Conservation (phyloP, 2,113 vertebrate genomes). For the Shinisaurus crocodilurus region DNA sequence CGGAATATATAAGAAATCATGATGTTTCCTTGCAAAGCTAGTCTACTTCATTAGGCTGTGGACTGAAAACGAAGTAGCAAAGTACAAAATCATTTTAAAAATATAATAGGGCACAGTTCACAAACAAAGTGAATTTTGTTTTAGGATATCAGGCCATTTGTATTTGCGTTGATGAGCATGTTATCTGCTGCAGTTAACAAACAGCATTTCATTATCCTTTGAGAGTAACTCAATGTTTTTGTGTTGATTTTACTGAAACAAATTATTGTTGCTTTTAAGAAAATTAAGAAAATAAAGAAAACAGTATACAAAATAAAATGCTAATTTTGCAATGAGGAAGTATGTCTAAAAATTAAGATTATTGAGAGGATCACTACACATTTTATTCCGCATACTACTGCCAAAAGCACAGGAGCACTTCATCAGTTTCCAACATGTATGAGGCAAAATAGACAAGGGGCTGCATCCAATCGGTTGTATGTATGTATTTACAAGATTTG, state of each 20-base stretch:
- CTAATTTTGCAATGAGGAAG: slow-evolving; percentile 1
- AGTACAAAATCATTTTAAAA: slow-evolving; percentile 27
- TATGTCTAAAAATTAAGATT: slow-evolving; percentile 20
- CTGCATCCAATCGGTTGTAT: no score
- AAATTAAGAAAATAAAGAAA: slow-evolving; percentile 11
- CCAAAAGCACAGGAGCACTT: not conserved
- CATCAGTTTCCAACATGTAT: not conserved
- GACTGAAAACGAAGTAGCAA: slow-evolving; percentile 33
- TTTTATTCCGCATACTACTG: not conserved
- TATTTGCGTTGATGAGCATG: slow-evolving; percentile 31
- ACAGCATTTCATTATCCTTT: slow-evolving; percentile 59
- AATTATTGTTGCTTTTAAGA: slow-evolving; percentile 28
- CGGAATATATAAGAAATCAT: slow-evolving; percentile 3
- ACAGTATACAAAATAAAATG: slow-evolving; percentile 32
- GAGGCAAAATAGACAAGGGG: no score
- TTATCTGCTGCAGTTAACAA: slow-evolving; percentile 23
- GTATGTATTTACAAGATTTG: no score
- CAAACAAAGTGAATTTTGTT: slow-evolving; percentile 32
- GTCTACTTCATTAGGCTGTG: not conserved
- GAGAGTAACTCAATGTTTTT: slow-evolving; percentile 31
- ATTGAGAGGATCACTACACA: slow-evolving; percentile 28
- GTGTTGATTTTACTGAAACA: slow-evolving; percentile 25
- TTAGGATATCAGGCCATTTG: slow-evolving; percentile 32
- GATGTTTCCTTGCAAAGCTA: slow-evolving; percentile 7
- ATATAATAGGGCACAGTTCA: slow-evolving; percentile 7